A percentile compares a stretch with the other conserved stretches of the same genome.
Evolutionary conservation across 2,797 vertebrate species (phyloP).

Genomic region (Agapornis canus): DNA sequence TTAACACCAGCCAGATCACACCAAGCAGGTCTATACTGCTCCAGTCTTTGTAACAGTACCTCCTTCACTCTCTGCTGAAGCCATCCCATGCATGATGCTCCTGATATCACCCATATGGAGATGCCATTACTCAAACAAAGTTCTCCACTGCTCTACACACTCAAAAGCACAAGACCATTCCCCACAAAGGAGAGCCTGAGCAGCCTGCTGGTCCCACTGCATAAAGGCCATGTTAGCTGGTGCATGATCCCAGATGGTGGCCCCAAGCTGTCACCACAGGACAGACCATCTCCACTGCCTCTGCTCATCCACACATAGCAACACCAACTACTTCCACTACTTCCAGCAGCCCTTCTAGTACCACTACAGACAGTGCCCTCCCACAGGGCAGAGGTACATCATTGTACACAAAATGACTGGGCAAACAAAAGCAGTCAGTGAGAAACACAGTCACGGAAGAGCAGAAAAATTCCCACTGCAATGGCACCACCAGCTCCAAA

Average conservation of each 20-base stretch:
- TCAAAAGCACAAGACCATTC: not conserved
- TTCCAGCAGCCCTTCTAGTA: not conserved
- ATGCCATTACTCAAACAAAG: not conserved
- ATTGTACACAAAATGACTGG: not conserved
- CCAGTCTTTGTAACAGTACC: not conserved
- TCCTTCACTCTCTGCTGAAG: not conserved
- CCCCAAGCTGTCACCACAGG: not conserved
- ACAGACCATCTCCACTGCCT: not conserved
- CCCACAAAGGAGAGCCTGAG: not conserved
- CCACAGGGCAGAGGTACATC: not conserved
- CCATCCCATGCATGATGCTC: not conserved
- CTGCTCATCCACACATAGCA: not conserved
- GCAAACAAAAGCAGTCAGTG: not conserved
- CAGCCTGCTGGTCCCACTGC: not conserved
- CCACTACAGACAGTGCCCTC: not conserved
- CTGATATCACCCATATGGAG: not conserved
- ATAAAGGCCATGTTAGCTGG: not conserved
- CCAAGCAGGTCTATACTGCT: not conserved
- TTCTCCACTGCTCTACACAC: not conserved
- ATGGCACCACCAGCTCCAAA: not conserved
- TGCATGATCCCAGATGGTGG: rapidly evolving
- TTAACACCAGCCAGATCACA: not conserved
- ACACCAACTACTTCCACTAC: not conserved
- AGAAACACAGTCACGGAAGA: not conserved
- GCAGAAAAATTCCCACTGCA: not conserved